Percentiles rank a stretch among this genome's conserved stretches.
Evolutionary conservation across 30 jellyfish, hydroid and myxozoan species (phyloP).

Genomic region (Hydra vulgaris): DNA sequence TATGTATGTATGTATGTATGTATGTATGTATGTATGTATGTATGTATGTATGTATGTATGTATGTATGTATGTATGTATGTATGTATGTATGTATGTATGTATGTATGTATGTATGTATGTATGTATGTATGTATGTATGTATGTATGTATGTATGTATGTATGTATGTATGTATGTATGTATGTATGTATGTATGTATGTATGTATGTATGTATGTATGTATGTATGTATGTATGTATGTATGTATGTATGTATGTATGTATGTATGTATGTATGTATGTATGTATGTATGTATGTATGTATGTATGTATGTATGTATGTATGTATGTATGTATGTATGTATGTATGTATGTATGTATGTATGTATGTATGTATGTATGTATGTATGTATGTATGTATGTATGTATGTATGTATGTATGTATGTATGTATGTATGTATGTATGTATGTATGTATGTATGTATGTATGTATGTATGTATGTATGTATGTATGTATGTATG

Average conservation of each 20-base stretch:
- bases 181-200: slow-evolving; percentile 15
- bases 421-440: slow-evolving; percentile 15
- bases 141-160: slow-evolving; percentile 15
- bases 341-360: slow-evolving; percentile 15
- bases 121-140: slow-evolving; percentile 15
- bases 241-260: background rate
- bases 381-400: slow-evolving; percentile 15
- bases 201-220: slow-evolving; percentile 15
- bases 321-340: slow-evolving; percentile 11
- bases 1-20: slow-evolving; percentile 7
- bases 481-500: slow-evolving; percentile 15
- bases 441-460: slow-evolving; percentile 15
- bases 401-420: slow-evolving; percentile 15
- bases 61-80: slow-evolving; percentile 11
- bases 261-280: slow-evolving; percentile 6
- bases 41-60: slow-evolving; percentile 9
- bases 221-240: slow-evolving; percentile 12
- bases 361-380: slow-evolving; percentile 15
- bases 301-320: slow-evolving; percentile 11
- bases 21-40: slow-evolving; percentile 9
- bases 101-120: slow-evolving; percentile 13
- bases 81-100: slow-evolving; percentile 9
- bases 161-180: slow-evolving; percentile 15
- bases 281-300: slow-evolving; percentile 15
- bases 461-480: slow-evolving; percentile 15